A percentile compares a stretch with the other conserved stretches of the same genome.
These are phyloP conservation scores for Sigmodon hispidus DNA, from an alignment of 2,113 vertebrate genomes.

Conservation along the genomic window DNA sequence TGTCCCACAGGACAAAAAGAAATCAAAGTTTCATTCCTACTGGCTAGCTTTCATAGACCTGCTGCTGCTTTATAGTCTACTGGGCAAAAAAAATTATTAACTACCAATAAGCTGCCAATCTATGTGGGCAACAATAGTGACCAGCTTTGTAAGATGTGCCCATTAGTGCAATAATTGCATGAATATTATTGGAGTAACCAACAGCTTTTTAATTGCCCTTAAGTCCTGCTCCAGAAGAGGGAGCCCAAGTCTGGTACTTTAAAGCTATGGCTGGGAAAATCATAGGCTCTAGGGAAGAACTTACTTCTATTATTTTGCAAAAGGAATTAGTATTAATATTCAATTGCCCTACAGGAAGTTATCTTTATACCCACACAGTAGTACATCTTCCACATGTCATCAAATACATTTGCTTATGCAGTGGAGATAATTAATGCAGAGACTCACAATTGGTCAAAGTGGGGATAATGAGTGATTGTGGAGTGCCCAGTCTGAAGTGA, in stretches of 20 bases:
- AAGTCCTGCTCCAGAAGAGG: not conserved
- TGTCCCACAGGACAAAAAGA: not conserved
- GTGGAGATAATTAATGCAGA: not conserved
- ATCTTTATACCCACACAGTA: not conserved
- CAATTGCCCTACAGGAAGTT: not conserved
- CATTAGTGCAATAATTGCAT: not conserved
- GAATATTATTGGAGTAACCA: not conserved
- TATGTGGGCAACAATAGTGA: not conserved
- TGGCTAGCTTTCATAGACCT: not conserved
- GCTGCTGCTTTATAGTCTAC: not conserved
- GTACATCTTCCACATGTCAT: not conserved
- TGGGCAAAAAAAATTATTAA: not conserved
- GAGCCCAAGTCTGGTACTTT: not conserved
- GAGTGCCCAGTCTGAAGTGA: not conserved
- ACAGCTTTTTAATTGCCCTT: not conserved
- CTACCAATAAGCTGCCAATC: not conserved
- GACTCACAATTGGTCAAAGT: not conserved
- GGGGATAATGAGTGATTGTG: not conserved
- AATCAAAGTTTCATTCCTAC: not conserved
- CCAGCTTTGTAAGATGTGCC: not conserved
- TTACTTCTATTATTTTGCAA: not conserved
- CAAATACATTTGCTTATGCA: not conserved
- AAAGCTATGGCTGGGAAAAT: not conserved
- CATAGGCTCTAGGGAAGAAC: not conserved
- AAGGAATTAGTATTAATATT: not conserved